Evolutionary conservation across 2,888 invertebrate genomes (phyloP), one percentile per base, ranked within the genome.

Genomic region (Acanthosepion lycidas): DNA sequence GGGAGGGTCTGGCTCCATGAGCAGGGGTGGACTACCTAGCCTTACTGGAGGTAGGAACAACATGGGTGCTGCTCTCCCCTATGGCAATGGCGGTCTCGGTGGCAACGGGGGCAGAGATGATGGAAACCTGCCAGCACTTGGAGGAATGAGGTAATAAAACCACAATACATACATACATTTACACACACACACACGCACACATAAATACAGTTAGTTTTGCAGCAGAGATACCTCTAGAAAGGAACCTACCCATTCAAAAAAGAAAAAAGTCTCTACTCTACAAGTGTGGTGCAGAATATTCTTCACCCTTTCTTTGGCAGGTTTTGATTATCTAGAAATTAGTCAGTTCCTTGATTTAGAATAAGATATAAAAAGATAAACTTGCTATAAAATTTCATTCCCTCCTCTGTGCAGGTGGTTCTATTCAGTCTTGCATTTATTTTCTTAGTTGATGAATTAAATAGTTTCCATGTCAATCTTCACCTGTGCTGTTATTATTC

Each of bases 11-110:
- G 93, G 93, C 93, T 93, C 93, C 93, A 93, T 93, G 93, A 93
- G 93, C 93, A 93, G 93, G 93, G 93, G 93, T 93, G 51, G 93
- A 93, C 93, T 93, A 93, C 93, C 93, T 93, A 93, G 93, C 51
- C 93, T 93, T 53, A 93, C 93, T 93, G 93, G 93, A 93, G 93
- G 93, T 93, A 93, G 93, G 53, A 93, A 93, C 93, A 93, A 51
- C 93, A 93, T 93, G 49, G 93, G 48, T 51, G 94, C 64, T 93
- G 48, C 51, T 33, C 78, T 64, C 33, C 48, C 49, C n/a, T 78
- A 26, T 93, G 48, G 49, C 20, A 91, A 95, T 49, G 64, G 94
- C n/a, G 95, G 96, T 91, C 95, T 96, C 91, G 95, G 96, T 42
- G 95, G 93, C 93, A 93, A 53, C 53, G 51, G 93, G 93, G 93